Conservation (phyloP, 2,113 vertebrate genomes). For the Bucco capensis region DNA sequence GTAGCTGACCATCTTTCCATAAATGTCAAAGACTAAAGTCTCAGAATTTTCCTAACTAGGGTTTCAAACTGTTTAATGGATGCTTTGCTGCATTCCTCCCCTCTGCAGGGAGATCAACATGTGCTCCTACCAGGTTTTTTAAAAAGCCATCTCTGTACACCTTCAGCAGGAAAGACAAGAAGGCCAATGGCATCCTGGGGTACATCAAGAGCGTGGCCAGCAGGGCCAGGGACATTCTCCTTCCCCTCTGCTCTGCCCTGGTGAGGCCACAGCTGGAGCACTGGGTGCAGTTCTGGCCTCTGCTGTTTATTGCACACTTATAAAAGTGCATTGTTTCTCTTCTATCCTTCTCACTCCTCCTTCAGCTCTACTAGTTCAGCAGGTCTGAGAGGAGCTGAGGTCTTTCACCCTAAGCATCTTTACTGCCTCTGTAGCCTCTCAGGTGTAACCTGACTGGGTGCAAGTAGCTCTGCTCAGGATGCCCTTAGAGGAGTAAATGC, state of each 20-base stretch:
- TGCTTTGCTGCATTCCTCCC: background rate
- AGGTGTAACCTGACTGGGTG: background rate
- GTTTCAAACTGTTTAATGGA: background rate
- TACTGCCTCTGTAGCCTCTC: background rate
- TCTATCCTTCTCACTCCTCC: background rate
- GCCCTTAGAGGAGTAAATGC: background rate
- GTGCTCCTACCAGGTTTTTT: background rate
- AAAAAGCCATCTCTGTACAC: background rate
- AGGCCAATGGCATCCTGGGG: no score
- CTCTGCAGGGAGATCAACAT: background rate
- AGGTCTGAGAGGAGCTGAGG: background rate
- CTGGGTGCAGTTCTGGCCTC: no score
- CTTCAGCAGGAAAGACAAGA: background rate
- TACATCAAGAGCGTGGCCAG: no score
- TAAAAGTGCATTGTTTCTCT: accelerated
- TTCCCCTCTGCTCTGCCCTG: no score
- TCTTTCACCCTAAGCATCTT: background rate
- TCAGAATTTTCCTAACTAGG: background rate
- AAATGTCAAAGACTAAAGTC: background rate
- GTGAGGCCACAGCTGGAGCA: no score
- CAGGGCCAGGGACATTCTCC: no score
- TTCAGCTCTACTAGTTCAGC: background rate
- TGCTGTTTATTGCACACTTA: no score
- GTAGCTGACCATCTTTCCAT: background rate
- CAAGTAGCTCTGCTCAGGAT: background rate